Evolutionary conservation across 1,140 invertebrate genomes (phyloP).

Genomic region (Drosophila kikkawai): DNA sequence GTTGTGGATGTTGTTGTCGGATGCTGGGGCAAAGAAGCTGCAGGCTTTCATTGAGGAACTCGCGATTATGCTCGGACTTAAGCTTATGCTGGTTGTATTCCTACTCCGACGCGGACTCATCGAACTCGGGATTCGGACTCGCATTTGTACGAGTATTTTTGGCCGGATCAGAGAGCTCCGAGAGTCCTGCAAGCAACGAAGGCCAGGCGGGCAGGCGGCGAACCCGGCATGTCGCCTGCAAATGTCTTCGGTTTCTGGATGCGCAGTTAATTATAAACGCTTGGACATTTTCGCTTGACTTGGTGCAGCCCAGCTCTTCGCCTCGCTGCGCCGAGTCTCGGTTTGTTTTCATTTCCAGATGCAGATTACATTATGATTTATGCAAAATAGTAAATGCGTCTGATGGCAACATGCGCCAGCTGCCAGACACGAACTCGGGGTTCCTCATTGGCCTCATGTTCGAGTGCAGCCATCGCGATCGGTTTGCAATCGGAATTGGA

Average conservation of each 20-base stretch:
- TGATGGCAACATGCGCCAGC: conserved; percentile 83
- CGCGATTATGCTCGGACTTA: conserved; percentile 45
- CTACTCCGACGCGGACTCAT: conserved; percentile 15
- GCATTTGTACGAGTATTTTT: conserved; percentile 32
- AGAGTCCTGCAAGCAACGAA: conserved; percentile 40
- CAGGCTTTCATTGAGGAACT: conserved; percentile 79
- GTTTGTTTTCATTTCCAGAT: conserved; percentile 84
- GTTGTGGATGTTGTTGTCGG: conserved; percentile 10
- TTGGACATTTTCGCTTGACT: conserved; percentile 82
- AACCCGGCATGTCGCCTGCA: conserved; percentile 79
- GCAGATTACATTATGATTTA: conserved; percentile 85
- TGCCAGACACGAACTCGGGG: conserved; percentile 41
- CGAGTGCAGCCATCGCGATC: conserved; percentile 42
- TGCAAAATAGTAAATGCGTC: conserved; percentile 85
- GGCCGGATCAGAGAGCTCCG: conserved; percentile 53
- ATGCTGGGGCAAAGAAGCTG: conserved; percentile 38
- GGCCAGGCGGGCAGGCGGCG: conserved; percentile 6
- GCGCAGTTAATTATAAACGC: conserved; percentile 84
- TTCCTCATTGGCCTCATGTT: conserved; percentile 30
- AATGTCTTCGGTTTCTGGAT: conserved; percentile 71
- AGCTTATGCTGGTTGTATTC: conserved; percentile 47
- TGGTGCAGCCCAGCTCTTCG: conserved; percentile 12
- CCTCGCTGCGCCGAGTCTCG: conserved; percentile 23
- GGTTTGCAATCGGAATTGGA: conserved; percentile 13
- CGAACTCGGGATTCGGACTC: conserved; percentile 7